Evolutionary conservation across 2,888 invertebrate genomes (phyloP), one percentile per base, ranked within the genome.

Genomic region (Drosophila imparisetae): DNA sequence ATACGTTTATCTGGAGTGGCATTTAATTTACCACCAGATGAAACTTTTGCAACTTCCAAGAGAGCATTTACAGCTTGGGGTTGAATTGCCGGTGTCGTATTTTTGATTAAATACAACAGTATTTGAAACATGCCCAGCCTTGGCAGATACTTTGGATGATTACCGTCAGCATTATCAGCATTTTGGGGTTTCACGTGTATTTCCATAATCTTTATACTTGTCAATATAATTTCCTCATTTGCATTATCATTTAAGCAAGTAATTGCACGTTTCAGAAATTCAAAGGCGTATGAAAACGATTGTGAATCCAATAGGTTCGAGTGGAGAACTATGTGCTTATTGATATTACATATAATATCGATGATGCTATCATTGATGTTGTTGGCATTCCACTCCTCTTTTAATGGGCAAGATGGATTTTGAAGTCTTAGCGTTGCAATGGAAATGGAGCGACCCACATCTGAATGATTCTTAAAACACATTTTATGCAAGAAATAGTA

Each of bases 231-330:
- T 38, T 93, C 93, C 63, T 94, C 94, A 88, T 94, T 94, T 72
- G 93, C 94, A 72, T 93, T 93, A 29, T 94, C 93, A 34, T 91
- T 86, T 60, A 92, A 91, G 0, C 94, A 93, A 11, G 94, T 85
- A 50, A 95, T 85, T 79, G 95, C 95, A 63, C 94, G 93, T 84
- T 95, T 95, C 6, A 98, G 92, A 82, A 98, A 94, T 18, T 96
- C 96, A 92, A 98, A 98, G 15, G 95, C 94, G 90, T 96, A 98
- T 84, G 96, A 96, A 93, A 98, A 97, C 0, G 96, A 96, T 2
- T 97, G 96, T 1, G 96, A 96, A 1, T 92, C 75, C 86, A 92
- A 62, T 11, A 54, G 18, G 21, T 66, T 72, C 2, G 65, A 50
- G n/a, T 80, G 63, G 1, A 52, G 21, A 50, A 80, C n/a, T 10